Evolutionary conservation across 2,888 invertebrate species (phyloP), one percentile per base, ranked within the genome.

Genomic region (Sycophila texana): DNA sequence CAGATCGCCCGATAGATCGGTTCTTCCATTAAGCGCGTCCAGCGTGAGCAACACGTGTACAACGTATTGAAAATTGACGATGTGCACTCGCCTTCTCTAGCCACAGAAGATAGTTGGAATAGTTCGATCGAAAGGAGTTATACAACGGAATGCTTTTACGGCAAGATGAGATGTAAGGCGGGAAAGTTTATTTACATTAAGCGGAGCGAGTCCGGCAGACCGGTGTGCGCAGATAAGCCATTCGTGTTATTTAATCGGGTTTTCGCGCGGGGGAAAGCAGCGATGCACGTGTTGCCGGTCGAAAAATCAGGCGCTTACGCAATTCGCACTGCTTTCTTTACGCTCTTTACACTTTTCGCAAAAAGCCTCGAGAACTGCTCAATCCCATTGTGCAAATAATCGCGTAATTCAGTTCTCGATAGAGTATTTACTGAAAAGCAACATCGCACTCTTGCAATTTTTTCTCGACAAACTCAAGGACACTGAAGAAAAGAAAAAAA

Each of bases 171-270:
- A 53, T 16, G 53, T 57, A 66, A 66, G 10, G 22, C 16, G 16
- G 63, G 63, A 39, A 63, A 47, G 47, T 68, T 51, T 60, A 53
- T 63, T 73, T 65, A 47, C 16, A n/a, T 65, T 47, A 47, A 12
- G 22, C 12, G 14, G 61, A 61, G 51, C 13, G 14, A 26, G 51
- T 18, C 57, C 12, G 47, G 49, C 22, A 4, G 49, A 61, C 30
- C 49, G 51, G 72, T 61, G 47, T 18, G n/a, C 30, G 1, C 0
- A 22, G 47, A 60, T 20, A n/a, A 70, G 18, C 39, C 60, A 22
- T 61, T 22, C 47, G 63, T 3, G 73, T 20, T 61, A 51, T 61
- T 61, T 18, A 53, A 72, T 18, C 61, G 26, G 20, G 51, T 61
- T 61, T 71, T 60, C 49, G 14, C 0, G n/a, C 18, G 58, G 39